Evolutionary conservation across 2,888 invertebrate genomes (phyloP).

Genomic region (Reticulitermes lucifugus): DNA sequence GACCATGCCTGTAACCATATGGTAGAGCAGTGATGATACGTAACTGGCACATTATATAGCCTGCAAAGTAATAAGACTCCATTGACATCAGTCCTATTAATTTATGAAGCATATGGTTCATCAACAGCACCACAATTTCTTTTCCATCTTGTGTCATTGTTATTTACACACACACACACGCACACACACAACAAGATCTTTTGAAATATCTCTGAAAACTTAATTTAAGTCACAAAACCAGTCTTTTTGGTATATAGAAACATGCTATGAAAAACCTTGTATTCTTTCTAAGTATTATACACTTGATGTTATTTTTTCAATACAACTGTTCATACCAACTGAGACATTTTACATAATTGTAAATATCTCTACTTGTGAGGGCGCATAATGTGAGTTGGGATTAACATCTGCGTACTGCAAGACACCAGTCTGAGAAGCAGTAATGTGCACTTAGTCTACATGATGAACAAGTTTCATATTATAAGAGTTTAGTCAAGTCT

Average conservation of each 20-base stretch:
- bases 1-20: too few species aligned
- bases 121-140: too few species aligned
- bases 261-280: background rate
- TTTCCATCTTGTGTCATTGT: too few species aligned
- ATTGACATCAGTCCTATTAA: too few species aligned
- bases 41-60: too few species aligned
- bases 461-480: background rate
- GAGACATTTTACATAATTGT: background rate
- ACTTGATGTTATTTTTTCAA: background rate
- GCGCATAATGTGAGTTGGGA: background rate
- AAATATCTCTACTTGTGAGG: background rate
- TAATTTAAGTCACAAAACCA: background rate
- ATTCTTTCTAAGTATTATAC: background rate
- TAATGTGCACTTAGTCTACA: background rate
- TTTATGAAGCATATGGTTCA: too few species aligned
- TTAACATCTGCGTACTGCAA: background rate
- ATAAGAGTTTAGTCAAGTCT: background rate
- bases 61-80: too few species aligned
- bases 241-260: background rate
- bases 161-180: background rate
- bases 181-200: background rate
- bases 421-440: background rate
- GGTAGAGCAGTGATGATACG: too few species aligned
- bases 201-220: background rate
- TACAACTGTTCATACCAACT: slow-evolving; percentile 10